A percentile compares a stretch with the other conserved stretches of the same genome.
Evolutionary conservation across 2,113 vertebrate species (phyloP).

Genomic region (Caloenas nicobarica): DNA sequence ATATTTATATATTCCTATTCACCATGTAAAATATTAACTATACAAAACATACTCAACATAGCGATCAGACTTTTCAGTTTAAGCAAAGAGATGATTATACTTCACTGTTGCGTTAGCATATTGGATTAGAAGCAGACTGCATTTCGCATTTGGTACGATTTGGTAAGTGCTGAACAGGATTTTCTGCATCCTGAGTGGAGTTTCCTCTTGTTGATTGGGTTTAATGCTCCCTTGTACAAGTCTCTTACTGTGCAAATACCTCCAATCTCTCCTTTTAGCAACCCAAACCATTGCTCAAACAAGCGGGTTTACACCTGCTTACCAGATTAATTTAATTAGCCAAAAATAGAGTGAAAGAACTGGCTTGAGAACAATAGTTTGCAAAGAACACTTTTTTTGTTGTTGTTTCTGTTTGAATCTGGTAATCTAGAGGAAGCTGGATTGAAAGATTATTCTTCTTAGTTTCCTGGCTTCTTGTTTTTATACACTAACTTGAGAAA

Average conservation of each 20-base stretch:
- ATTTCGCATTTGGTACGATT: background rate
- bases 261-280: conserved; percentile 58
- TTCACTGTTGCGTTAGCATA: background rate
- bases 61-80: background rate
- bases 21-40: background rate
- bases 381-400: conserved; percentile 21
- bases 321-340: conserved; percentile 87
- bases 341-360: conserved; percentile 76
- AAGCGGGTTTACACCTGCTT: conserved; percentile 85
- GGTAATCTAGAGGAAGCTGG: conserved; percentile 15
- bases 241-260: conserved; percentile 53
- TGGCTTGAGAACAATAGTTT: conserved; percentile 72
- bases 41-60: background rate
- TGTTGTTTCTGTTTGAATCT: background rate
- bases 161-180: conserved; percentile 66
- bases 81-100: background rate
- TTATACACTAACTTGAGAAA: background rate
- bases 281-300: conserved; percentile 77
- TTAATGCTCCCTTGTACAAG: conserved; percentile 62
- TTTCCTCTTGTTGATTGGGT: conserved; percentile 60
- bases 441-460: background rate
- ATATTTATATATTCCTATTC: background rate
- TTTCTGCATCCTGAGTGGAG: conserved; percentile 70
- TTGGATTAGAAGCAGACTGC: background rate
- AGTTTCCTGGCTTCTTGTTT: background rate